These are phyloP conservation scores for Azorinus chamasolen DNA, from an alignment of 2,888 invertebrate species.

Conservation along the genomic window DNA sequence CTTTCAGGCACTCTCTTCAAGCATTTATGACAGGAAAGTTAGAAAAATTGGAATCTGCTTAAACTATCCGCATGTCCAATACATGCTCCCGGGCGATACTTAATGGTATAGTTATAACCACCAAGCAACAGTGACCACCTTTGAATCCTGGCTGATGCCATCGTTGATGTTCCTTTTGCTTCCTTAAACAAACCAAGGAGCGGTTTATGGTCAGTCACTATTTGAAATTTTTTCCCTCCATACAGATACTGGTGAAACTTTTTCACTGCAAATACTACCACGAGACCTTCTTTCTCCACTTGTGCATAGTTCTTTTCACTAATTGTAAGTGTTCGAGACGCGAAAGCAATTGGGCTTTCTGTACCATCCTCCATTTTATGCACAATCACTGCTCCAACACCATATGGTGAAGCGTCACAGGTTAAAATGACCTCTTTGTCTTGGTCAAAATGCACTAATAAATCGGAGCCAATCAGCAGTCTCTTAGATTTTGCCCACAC, in stretches of 20 bases:
- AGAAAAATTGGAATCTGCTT: conserved; percentile 21
- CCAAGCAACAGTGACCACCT: conserved; percentile 15
- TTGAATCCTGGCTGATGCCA: conserved; percentile 10
- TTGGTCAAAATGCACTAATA: conserved; percentile 82
- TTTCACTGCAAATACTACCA: conserved; percentile 61
- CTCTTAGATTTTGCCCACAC: conserved; percentile 67
- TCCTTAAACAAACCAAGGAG: conserved; percentile 27
- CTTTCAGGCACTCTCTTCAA: too few species aligned
- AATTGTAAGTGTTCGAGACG: conserved; percentile 42
- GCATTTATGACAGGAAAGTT: too few species aligned
- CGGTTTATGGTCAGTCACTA: conserved; percentile 49
- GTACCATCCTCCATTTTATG: conserved; percentile 49
- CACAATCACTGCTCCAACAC: conserved; percentile 79
- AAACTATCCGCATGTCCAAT: conserved; percentile 17
- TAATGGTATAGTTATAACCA: conserved; percentile 14
- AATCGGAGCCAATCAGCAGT: conserved; percentile 35
- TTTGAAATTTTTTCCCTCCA: conserved; percentile 52
- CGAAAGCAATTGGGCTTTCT: conserved; percentile 45
- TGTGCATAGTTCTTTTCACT: conserved; percentile 67
- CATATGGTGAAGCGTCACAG: conserved; percentile 84
- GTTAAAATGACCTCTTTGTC: conserved; percentile 76
- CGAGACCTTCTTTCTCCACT: conserved; percentile 69
- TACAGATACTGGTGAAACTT: conserved; percentile 69
- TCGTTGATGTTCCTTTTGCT: conserved; percentile 10
- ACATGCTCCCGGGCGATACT: conserved; percentile 7